A percentile compares a stretch with the other conserved stretches of the same genome.
Evolutionary conservation across 2,113 vertebrate genomes (phyloP).

Genomic region (Lepisosteus oculatus): DNA sequence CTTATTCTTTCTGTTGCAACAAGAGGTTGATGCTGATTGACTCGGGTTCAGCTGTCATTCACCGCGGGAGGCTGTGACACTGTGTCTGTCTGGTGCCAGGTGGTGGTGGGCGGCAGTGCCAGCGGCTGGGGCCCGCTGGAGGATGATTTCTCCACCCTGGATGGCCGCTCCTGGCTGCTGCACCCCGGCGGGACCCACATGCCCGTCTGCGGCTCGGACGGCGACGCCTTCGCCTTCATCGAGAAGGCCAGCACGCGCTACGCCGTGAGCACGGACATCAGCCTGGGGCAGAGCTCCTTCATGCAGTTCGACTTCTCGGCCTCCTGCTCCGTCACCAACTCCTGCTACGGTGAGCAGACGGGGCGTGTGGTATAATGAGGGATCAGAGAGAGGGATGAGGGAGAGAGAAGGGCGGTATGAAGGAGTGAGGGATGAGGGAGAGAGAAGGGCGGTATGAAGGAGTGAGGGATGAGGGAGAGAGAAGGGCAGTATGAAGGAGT

Average conservation of each 20-base stretch:
- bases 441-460: no score
- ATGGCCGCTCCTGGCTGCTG: conserved; percentile 91
- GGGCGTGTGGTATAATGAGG: background rate
- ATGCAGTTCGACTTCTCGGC: conserved; percentile 97
- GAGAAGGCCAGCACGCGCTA: conserved; percentile 97
- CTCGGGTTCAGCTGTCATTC: background rate
- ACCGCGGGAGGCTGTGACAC: background rate
- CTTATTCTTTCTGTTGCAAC: no score
- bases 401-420: no score
- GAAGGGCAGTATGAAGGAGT: conserved; percentile 35
- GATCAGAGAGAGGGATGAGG: background rate
- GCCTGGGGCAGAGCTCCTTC: conserved; percentile 88
- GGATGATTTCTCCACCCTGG: conserved; percentile 86
- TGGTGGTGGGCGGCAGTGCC: conserved; percentile 94
- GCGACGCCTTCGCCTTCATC: conserved; percentile 93
- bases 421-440: no score
- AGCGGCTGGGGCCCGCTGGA: conserved; percentile 91
- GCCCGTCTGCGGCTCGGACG: conserved; percentile 91
- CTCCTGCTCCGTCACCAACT: conserved; percentile 94
- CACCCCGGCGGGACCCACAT: conserved; percentile 93
- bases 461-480: no score
- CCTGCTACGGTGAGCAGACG: conserved; percentile 85
- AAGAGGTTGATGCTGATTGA: no score
- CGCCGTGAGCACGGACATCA: conserved; percentile 90
- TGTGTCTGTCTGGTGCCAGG: conserved; percentile 54